phyloP scores from a whole-genome alignment of 2,888 invertebrate genomes.

The Laspeyria flexula region DNA sequence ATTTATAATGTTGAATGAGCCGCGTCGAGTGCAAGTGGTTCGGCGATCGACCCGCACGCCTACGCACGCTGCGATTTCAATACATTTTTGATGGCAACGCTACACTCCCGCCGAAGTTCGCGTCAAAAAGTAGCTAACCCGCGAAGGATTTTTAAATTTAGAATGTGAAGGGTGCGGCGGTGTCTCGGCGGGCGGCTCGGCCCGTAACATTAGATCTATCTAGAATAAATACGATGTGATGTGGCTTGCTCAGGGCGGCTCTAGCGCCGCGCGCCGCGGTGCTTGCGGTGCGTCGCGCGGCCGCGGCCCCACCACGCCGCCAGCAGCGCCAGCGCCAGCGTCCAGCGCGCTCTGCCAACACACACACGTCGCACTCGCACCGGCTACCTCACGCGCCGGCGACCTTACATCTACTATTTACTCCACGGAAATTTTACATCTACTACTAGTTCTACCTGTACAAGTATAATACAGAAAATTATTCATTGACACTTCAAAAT shows the following conservation, averaged over 20 bases:
- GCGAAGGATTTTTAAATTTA: constrained; percentile 59
- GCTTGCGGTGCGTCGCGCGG: constrained; percentile 81
- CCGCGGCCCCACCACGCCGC: constrained; percentile 69
- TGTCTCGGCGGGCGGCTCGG: constrained; percentile 35
- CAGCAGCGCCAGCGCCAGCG: constrained; percentile 74
- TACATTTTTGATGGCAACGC: not conserved
- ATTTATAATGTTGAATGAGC: no score
- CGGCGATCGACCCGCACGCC: not conserved
- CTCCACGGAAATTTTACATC: not conserved
- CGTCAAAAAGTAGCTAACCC: constrained; percentile 13
- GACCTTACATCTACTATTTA: no score
- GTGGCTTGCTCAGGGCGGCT: constrained; percentile 77
- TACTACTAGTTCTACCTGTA: constrained; percentile 38
- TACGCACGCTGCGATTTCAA: not conserved
- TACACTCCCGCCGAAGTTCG: constrained; percentile 1
- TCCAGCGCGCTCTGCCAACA: constrained; percentile 64
- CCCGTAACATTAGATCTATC: constrained; percentile 83
- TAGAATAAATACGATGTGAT: constrained; percentile 73
- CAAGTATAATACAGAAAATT: constrained; percentile 24
- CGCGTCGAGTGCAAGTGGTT: not conserved
- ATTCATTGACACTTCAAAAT: not conserved
- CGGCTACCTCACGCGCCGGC: no score
- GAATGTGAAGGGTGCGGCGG: constrained; percentile 64
- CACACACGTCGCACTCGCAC: constrained; percentile 13
- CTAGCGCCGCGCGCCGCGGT: constrained; percentile 85